Conservation (phyloP, 2,888 invertebrate genomes). For the Mimumesa dahlbomi region DNA sequence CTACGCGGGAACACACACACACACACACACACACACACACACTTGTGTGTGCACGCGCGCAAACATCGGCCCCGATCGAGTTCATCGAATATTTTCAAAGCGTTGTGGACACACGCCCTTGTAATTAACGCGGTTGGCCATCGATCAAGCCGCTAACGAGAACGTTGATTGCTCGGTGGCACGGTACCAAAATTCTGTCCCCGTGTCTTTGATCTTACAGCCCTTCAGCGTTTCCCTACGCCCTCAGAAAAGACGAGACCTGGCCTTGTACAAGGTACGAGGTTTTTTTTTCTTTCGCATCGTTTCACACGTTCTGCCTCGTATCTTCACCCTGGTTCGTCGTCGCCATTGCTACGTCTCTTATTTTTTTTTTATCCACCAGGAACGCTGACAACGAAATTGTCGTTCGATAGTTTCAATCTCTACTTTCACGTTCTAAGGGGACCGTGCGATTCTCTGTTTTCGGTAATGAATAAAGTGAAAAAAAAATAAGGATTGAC, state of each 20-base stretch:
- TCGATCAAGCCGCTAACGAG: constrained; percentile 61
- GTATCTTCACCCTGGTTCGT: constrained; percentile 10
- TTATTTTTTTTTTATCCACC: not conserved
- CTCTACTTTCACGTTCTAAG: too few species aligned
- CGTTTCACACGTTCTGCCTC: constrained; percentile 37
- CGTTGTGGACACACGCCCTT: constrained; percentile 34
- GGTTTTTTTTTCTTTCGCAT: constrained; percentile 42
- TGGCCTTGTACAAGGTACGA: constrained; percentile 43
- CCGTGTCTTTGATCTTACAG: constrained; percentile 13
- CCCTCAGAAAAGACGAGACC: constrained; percentile 56
- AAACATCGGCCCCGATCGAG: constrained; percentile 8
- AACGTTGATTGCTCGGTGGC: constrained; percentile 65
- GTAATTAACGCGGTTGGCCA: constrained; percentile 52
- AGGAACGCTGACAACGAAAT: constrained; percentile 31
- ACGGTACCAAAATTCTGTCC: constrained; percentile 53
- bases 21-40: too few species aligned
- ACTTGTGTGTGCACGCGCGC: too few species aligned
- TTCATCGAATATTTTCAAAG: constrained; percentile 53
- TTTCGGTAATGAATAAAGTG: too few species aligned
- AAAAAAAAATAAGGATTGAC: too few species aligned
- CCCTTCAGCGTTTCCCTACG: not conserved
- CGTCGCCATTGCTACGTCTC: constrained; percentile 59
- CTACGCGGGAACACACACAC: too few species aligned
- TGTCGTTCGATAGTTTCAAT: constrained; percentile 18
- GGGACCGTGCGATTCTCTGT: too few species aligned